Percentiles rank a stretch among this genome's conserved stretches.
Evolutionary conservation across 2,888 invertebrate species (phyloP).

Genomic region (Rhogogaster chlorosoma): DNA sequence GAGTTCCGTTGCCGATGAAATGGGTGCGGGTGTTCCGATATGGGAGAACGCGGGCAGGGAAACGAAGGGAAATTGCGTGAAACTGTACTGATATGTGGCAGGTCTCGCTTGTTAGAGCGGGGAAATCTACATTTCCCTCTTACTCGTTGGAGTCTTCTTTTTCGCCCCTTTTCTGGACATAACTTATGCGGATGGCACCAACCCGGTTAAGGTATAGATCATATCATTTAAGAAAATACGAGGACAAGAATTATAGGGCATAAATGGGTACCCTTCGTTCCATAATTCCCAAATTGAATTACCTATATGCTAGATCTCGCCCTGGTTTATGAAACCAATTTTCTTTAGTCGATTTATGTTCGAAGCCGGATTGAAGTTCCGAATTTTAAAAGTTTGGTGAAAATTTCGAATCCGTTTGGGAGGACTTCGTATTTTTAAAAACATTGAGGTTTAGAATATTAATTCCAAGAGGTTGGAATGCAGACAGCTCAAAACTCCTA

Average conservation of each 20-base stretch:
- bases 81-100: constrained; percentile 50
- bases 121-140: constrained; percentile 48
- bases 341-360: neutral
- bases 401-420: too few relatives aligned
- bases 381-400: too few relatives aligned
- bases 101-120: constrained; percentile 25
- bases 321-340: neutral
- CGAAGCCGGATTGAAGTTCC: too few relatives aligned
- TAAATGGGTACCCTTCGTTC: neutral
- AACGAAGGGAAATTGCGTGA: constrained; percentile 59
- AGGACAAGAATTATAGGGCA: neutral
- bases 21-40: constrained; percentile 56
- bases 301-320: neutral
- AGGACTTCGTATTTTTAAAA: too few relatives aligned
- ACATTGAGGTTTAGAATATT: too few relatives aligned
- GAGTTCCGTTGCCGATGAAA: constrained; percentile 26
- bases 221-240: neutral
- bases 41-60: constrained; percentile 50
- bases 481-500: too few relatives aligned
- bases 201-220: neutral
- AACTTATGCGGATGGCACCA: constrained; percentile 5
- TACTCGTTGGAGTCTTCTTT: constrained; percentile 25
- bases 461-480: too few relatives aligned
- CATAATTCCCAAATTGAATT: neutral
- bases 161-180: constrained; percentile 41